Base-by-base conservation (phyloP, 92 coral and sea anemone genomes). In the Parazoanthus darwini region DNA sequence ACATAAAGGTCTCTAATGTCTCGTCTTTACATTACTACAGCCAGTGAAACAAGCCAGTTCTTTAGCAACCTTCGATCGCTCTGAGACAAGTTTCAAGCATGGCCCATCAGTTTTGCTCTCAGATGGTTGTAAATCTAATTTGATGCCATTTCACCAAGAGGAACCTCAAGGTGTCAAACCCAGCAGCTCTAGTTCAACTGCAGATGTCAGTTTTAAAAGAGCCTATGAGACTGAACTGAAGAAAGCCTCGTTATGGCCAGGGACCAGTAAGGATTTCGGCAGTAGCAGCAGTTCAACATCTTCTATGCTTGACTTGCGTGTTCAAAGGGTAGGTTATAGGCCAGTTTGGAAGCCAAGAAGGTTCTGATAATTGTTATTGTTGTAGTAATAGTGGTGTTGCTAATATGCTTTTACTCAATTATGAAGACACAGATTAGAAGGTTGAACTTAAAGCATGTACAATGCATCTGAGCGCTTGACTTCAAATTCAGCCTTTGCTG, bases 281-380 rank as follows among this genome's bases (percentile, higher is more conserved):
- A 72, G 43, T 25, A 26, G 58, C 38, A 71, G 42, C 46, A 44
- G 54, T 15, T 72, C 87, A 11, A 3, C 78, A 18, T 48, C 78
- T n/a, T 72, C 75, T 26, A n/a, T 15, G 23, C 87, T 70, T 68
- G 29, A 54, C 14, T 13, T 54, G 16, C 59, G 68, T 70, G 25
- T 84, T 15, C 87, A 33, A 46, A 73, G 68, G 66, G 87, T 84
- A 84, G 5, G 87, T 15, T 70, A 44, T 16, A 22, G 2, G 56
- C 65, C 4, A 8, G 26, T 63, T 63, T 63, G 70, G 25, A 63
- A 63, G 70, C 70, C 3, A 14, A 63, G 26, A 14, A 63, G 26
- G 66, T 58, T 58, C 25, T 63, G 1, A 54, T 54, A 54, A 54
- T 54, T 13, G 59, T 51, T 10, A 10, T 51, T 51, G 59, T 54